Evolutionary conservation across 2,888 invertebrate species (phyloP).

Genomic region (Parelbella ahira): DNA sequence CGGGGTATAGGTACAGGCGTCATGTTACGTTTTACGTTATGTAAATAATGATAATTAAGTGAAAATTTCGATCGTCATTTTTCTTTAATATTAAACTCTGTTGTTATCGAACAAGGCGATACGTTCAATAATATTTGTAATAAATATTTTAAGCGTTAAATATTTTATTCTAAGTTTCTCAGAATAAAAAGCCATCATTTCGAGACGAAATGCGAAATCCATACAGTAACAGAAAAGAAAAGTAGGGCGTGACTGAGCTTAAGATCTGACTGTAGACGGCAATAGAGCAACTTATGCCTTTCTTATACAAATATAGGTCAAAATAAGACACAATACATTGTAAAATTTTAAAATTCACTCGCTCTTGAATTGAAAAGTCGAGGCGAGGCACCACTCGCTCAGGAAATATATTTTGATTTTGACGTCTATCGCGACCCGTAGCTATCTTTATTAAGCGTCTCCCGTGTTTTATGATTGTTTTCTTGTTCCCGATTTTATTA

Average conservation of each 20-base stretch:
- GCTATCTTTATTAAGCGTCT: slow-evolving; percentile 2
- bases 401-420: slow-evolving; percentile 1
- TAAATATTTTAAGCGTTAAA: too few species aligned
- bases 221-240: too few species aligned
- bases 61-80: too few species aligned
- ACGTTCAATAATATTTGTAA: too few species aligned
- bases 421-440: not conserved
- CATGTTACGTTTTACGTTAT: too few species aligned
- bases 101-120: too few species aligned
- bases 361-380: slow-evolving; percentile 9
- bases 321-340: slow-evolving; percentile 8
- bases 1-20: too few species aligned
- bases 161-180: too few species aligned
- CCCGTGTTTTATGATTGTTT: slow-evolving; percentile 5
- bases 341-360: slow-evolving; percentile 9
- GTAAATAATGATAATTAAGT: too few species aligned
- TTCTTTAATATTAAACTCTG: too few species aligned
- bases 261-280: slow-evolving; percentile 4
- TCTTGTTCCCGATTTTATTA: slow-evolving; percentile 10
- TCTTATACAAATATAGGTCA: slow-evolving; percentile 12
- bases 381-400: not conserved
- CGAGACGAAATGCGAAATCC: too few species aligned
- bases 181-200: too few species aligned
- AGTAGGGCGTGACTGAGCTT: slow-evolving; percentile 4
- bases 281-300: slow-evolving; percentile 7